phyloP scores from a whole-genome alignment of 2,797 vertebrate species.

The Ciconia nigra region DNA sequence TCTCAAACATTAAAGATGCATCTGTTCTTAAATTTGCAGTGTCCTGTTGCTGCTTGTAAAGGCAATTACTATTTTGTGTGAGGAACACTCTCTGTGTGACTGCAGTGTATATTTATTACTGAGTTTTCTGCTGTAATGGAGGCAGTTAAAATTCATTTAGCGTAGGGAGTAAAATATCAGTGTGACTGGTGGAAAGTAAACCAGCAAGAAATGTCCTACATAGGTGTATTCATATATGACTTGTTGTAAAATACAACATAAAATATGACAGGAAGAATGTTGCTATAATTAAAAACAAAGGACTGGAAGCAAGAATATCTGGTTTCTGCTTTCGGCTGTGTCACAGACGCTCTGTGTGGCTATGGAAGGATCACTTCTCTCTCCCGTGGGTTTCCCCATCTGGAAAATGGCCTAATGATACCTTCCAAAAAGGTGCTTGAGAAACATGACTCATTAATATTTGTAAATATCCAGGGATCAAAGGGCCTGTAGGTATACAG shows the following conservation, averaged over 20 bases:
- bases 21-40: not conserved
- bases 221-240: conserved; percentile 7
- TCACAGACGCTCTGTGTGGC: conserved; percentile 20
- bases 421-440: conserved; percentile 52
- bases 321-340: conserved; percentile 39
- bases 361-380: conserved; percentile 30
- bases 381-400: conserved; percentile 34
- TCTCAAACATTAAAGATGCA: not conserved
- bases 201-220: not conserved
- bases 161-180: not conserved
- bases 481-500: conserved; percentile 22
- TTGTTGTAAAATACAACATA: conserved; percentile 31
- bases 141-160: not conserved
- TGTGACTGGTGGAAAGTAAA: not conserved
- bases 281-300: conserved; percentile 65
- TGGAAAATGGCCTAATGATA: conserved; percentile 49
- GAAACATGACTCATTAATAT: conserved; percentile 52
- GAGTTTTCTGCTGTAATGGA: not conserved
- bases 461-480: conserved; percentile 58
- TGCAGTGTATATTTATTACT: not conserved
- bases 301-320: conserved; percentile 59
- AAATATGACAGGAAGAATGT: conserved; percentile 44
- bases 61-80: not conserved
- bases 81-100: not conserved
- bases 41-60: not conserved